Evolutionary conservation across 2,113 vertebrate genomes (phyloP).

Genomic region (Laticauda laticaudata): DNA sequence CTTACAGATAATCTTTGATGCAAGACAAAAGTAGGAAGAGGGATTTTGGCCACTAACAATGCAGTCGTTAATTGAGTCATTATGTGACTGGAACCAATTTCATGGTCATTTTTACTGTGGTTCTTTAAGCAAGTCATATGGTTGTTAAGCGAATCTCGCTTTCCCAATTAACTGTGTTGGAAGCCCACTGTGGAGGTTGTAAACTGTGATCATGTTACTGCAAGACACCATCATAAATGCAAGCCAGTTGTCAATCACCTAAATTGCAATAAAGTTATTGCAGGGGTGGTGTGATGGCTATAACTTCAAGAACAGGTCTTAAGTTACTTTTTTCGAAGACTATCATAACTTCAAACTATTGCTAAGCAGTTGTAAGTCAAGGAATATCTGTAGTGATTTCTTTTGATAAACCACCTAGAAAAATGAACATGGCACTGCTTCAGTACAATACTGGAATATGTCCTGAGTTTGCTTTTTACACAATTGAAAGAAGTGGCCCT

Average conservation of each 20-base stretch:
- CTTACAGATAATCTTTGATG: not conserved
- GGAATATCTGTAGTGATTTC: not conserved
- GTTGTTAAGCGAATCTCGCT: not conserved
- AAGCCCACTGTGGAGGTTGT: not conserved
- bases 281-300: not conserved
- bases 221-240: not conserved
- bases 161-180: not conserved
- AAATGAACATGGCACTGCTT: not conserved
- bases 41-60: not conserved
- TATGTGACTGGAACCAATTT: not conserved
- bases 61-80: not conserved
- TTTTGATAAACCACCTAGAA: not conserved
- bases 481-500: not conserved
- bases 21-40: not conserved
- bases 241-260: not conserved
- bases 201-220: not conserved
- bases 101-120: not conserved
- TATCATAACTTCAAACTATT: not conserved
- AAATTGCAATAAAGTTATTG: not conserved
- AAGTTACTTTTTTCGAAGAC: not conserved
- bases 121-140: not conserved
- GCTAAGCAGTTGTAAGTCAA: not conserved
- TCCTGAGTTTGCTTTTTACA: not conserved
- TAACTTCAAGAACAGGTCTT: not conserved
- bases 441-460: not conserved